These are phyloP conservation scores for Bombus soroeensis DNA, from an alignment of 1,140 invertebrate species.

Conservation along the genomic window DNA sequence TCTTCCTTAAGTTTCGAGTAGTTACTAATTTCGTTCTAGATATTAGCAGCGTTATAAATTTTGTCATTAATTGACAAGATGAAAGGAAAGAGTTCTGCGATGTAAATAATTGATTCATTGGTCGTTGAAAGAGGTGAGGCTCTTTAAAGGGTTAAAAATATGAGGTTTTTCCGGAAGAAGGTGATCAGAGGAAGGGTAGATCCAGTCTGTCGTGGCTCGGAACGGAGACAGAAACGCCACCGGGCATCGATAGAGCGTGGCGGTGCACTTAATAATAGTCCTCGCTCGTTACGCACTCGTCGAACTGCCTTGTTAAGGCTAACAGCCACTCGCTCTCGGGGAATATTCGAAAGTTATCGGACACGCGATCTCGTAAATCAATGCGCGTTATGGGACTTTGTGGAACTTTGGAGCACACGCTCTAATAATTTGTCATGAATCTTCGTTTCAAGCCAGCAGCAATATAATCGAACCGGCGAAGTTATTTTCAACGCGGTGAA, in stretches of 20 bases:
- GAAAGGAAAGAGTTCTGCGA: too few species aligned
- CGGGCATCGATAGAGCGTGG: slow-evolving; percentile 59
- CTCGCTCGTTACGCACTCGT: slow-evolving; percentile 66
- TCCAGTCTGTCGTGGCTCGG: neutral
- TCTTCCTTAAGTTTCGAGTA: neutral
- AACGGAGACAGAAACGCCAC: slow-evolving; percentile 40
- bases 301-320: slow-evolving; percentile 69
- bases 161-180: neutral
- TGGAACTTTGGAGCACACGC: slow-evolving; percentile 52
- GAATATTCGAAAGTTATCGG: slow-evolving; percentile 72
- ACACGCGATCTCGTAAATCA: slow-evolving; percentile 71
- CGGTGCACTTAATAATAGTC: slow-evolving; percentile 61
- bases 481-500: neutral
- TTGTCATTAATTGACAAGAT: neutral
- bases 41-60: neutral
- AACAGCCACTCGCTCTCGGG: slow-evolving; percentile 63
- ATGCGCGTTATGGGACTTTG: slow-evolving; percentile 52
- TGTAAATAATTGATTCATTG: neutral
- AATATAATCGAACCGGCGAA: neutral
- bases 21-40: neutral
- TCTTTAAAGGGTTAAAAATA: neutral
- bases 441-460: slow-evolving; percentile 42
- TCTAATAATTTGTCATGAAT: slow-evolving; percentile 61
- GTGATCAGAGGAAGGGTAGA: slow-evolving; percentile 3
- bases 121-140: neutral